Percentiles rank a stretch among this genome's conserved stretches.
phyloP scores from a whole-genome alignment of 2,113 vertebrate genomes.

The Meleagris gallopavo region DNA sequence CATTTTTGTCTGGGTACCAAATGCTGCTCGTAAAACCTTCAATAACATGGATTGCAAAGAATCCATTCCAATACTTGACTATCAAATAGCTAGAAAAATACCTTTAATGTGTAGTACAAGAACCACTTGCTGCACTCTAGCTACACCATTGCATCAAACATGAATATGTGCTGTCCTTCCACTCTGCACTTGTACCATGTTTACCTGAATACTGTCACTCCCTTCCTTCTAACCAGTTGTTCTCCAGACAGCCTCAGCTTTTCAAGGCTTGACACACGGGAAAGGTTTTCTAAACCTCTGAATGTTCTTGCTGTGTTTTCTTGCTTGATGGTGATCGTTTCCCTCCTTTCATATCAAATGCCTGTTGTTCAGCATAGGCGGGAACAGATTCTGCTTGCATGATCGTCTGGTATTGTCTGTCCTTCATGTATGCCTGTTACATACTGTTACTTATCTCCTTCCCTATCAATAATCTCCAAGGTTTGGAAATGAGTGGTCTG shows the following conservation, averaged over 20 bases:
- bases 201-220: background rate
- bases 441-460: background rate
- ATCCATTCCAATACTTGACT: background rate
- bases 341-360: accelerated
- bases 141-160: background rate
- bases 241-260: background rate
- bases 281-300: background rate
- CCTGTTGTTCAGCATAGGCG: background rate
- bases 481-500: background rate
- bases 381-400: background rate
- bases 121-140: background rate
- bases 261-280: background rate
- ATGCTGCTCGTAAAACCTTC: background rate
- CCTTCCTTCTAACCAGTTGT: background rate
- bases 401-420: background rate
- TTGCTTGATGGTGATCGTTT: background rate
- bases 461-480: background rate
- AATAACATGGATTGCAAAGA: background rate
- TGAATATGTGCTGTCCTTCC: accelerated
- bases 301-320: background rate
- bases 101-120: background rate
- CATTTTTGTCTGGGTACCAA: background rate
- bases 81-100: background rate
- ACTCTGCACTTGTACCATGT: accelerated
- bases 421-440: background rate